phyloP scores from a whole-genome alignment of 2,888 invertebrate species.

The Plagiodera versicolora region DNA sequence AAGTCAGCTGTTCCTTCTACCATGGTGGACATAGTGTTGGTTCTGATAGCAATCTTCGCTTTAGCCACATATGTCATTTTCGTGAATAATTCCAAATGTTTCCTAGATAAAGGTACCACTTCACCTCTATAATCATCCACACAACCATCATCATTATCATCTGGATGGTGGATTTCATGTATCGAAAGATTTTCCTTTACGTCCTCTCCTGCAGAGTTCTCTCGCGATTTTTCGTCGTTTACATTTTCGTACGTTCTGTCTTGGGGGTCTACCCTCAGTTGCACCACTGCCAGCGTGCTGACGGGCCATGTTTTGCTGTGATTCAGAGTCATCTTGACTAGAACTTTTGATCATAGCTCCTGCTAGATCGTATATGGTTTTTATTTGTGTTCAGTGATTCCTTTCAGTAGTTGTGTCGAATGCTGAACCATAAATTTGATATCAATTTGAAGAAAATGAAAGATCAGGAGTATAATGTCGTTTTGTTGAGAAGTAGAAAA shows the following conservation, averaged over 20 bases:
- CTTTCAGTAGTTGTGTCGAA: background rate
- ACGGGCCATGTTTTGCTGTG: constrained; percentile 57
- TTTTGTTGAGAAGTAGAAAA: too few relatives aligned
- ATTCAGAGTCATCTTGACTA: constrained; percentile 48
- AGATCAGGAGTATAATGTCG: too few relatives aligned
- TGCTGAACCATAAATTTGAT: constrained; percentile 3
- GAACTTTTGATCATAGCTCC: constrained; percentile 20
- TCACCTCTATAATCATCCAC: constrained; percentile 30
- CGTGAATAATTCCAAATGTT: constrained; percentile 46
- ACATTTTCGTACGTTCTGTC: constrained; percentile 52
- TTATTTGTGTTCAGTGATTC: background rate
- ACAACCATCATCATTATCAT: background rate
- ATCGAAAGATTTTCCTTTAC: background rate
- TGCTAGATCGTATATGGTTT: constrained; percentile 4
- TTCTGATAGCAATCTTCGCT: constrained; percentile 42
- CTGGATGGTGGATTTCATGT: background rate
- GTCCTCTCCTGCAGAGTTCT: background rate
- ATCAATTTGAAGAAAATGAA: too few relatives aligned
- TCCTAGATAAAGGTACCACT: constrained; percentile 43
- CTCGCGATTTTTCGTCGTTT: constrained; percentile 33
- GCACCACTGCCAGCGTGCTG: constrained; percentile 53
- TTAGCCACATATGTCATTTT: constrained; percentile 40
- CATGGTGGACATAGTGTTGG: constrained; percentile 51
- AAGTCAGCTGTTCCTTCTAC: constrained; percentile 47
- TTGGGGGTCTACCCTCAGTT: constrained; percentile 51